phyloP scores from a whole-genome alignment of 2,888 invertebrate species.

The Frankliniella fusca region DNA sequence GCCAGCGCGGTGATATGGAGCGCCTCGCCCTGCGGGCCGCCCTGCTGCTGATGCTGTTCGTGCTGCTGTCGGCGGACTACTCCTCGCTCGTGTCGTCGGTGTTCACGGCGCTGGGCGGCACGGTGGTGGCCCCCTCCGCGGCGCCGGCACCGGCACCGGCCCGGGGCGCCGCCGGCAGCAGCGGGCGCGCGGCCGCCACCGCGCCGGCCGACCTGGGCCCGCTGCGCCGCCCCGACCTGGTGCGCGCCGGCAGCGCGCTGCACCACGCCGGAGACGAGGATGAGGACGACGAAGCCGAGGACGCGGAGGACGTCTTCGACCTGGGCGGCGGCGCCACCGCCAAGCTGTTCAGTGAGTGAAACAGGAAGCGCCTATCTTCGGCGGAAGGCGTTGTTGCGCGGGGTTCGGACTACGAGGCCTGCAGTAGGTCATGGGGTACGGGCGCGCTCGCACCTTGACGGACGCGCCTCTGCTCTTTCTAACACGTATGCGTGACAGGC shows the following conservation, averaged over 20 bases:
- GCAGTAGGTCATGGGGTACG: no score
- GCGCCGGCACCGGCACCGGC: not conserved
- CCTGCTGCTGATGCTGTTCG: constrained; percentile 16
- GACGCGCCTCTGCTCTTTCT: no score
- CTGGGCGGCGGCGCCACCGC: not conserved
- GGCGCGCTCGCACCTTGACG: no score
- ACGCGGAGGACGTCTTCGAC: constrained; percentile 14
- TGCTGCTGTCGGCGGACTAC: constrained; percentile 14
- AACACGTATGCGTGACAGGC: no score
- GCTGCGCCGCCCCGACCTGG: not conserved
- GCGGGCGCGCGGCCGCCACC: not conserved
- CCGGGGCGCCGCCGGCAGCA: not conserved
- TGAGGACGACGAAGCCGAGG: not conserved
- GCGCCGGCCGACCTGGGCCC: not conserved
- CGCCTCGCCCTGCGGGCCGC: not conserved
- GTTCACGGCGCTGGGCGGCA: constrained; percentile 11
- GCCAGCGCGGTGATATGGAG: not conserved
- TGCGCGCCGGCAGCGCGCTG: not conserved
- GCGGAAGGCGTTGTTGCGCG: no score
- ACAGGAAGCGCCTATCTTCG: no score
- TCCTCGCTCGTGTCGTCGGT: constrained; percentile 3
- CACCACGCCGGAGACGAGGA: not conserved
- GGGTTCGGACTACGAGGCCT: no score
- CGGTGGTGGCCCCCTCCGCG: not conserved
- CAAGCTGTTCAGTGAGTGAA: not conserved